Evolutionary conservation across 2,797 vertebrate species (phyloP).

Genomic region (Philypnodon macrostomus): DNA sequence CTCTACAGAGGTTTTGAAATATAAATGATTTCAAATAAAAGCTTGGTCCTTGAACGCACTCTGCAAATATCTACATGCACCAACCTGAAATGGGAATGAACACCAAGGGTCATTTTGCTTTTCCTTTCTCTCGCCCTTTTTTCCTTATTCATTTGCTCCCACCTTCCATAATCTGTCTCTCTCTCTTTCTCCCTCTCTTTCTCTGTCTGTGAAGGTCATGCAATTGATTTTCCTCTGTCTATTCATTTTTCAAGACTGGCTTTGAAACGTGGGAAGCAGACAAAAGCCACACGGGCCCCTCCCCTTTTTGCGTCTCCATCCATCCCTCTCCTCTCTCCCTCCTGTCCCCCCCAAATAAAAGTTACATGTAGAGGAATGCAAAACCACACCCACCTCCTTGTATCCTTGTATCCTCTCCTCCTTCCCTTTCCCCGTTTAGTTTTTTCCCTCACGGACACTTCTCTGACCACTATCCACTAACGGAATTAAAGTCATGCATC

Average conservation of each 20-base stretch:
- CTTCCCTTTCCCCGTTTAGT: constrained; percentile 28
- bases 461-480: constrained; percentile 74
- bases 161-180: constrained; percentile 64
- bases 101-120: constrained; percentile 70
- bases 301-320: constrained; percentile 56
- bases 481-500: constrained; percentile 76
- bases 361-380: constrained; percentile 59
- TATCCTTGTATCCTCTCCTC: constrained; percentile 32
- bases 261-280: constrained; percentile 88
- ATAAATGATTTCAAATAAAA: constrained; percentile 54
- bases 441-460: constrained; percentile 48
- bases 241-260: constrained; percentile 87
- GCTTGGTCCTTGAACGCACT: constrained; percentile 42
- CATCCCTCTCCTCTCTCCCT: constrained; percentile 48
- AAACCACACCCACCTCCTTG: constrained; percentile 15
- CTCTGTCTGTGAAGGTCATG: constrained; percentile 82
- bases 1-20: constrained; percentile 46
- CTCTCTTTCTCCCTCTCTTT: constrained; percentile 60
- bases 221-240: constrained; percentile 87
- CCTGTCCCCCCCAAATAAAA: constrained; percentile 47
- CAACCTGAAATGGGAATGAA: constrained; percentile 54
- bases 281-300: constrained; percentile 78
- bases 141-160: constrained; percentile 54
- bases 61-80: constrained; percentile 40
- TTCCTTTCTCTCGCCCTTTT: constrained; percentile 61